Evolutionary conservation across 1,140 invertebrate genomes (phyloP).

Genomic region (Bombus pascuorum): DNA sequence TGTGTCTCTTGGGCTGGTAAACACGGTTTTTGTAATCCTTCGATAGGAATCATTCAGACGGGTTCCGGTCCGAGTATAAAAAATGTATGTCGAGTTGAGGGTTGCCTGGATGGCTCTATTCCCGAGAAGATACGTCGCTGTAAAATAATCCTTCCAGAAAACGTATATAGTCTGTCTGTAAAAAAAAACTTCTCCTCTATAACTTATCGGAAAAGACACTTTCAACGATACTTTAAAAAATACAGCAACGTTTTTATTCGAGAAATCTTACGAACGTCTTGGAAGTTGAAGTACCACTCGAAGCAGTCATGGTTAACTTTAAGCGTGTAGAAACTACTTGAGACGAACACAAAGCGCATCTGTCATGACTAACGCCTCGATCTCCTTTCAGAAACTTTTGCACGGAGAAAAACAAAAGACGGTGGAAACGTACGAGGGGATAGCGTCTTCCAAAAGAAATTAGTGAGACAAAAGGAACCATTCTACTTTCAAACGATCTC

Average conservation of each 20-base stretch:
- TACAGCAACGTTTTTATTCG: not conserved
- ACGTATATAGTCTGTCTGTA: not conserved
- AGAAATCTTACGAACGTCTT: not conserved
- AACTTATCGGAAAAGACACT: not conserved
- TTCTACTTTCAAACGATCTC: not conserved
- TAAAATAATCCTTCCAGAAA: not conserved
- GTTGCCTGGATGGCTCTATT: not conserved
- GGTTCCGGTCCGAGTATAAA: not conserved
- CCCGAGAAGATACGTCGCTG: too few relatives aligned
- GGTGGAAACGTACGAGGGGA: not conserved
- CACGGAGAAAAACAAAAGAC: not conserved
- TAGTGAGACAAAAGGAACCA: conserved; percentile 16
- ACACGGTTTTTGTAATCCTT: not conserved
- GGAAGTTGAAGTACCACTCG: not conserved
- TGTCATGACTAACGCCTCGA: not conserved
- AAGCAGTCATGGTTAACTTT: not conserved
- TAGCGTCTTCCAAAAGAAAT: conserved; percentile 18
- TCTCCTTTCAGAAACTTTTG: not conserved
- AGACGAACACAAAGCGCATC: not conserved
- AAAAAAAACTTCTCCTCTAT: not conserved
- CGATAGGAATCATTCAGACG: not conserved
- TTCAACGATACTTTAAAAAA: not conserved
- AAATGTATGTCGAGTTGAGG: not conserved
- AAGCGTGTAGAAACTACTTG: not conserved
- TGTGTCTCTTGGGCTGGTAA: not conserved